Evolutionary conservation across 2,113 vertebrate genomes (phyloP), one percentile per base, ranked within the genome.

Genomic region (Arizona elegans): DNA sequence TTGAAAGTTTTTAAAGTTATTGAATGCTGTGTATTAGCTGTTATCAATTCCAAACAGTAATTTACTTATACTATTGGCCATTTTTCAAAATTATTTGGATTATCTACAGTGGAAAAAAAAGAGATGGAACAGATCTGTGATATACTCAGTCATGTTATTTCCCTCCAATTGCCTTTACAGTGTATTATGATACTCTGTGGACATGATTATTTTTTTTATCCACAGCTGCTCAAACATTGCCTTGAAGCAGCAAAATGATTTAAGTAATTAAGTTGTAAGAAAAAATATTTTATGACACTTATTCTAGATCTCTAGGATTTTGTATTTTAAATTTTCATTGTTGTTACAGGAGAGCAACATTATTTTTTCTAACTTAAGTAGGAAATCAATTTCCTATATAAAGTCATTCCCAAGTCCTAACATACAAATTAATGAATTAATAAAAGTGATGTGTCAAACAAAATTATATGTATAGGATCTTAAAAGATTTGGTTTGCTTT

Each of bases 221-320:
- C 92, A 94, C 92, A 96, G 89, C 92, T 96, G 93, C 91, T 96
- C 90, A 92, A 89, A 88, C n/a, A 94, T 43, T 94, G 89, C 90
- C 90, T 93, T 50, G 86, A 94, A 96, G 75, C 86, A 92, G 91
- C 88, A 95, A 89, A 96, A 95, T 91, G 2, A 92, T 90, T 47
- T 92, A 52, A 85, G 19, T 88, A 95, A 93, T 95, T 94, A 96
- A 90, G 21, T 59, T 94, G 75, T n/a, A 90, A 59, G 92, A 50
- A 92, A 93, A 96, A 94, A 89, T 87, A 92, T 38, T 58, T 94
- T 87, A 90, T 86, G 26, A 92, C 0, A 75, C n/a, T 94, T n/a
- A 62, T 91, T 93, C 91, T 58, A 96, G 29, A 88, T 91, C 33
- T 86, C 8, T 91, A 85, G 91, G 53, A 29, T 93, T 93, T 91